These are phyloP conservation scores for Hydrophis major DNA, from an alignment of 2,797 vertebrate species.

Conservation along the genomic window DNA sequence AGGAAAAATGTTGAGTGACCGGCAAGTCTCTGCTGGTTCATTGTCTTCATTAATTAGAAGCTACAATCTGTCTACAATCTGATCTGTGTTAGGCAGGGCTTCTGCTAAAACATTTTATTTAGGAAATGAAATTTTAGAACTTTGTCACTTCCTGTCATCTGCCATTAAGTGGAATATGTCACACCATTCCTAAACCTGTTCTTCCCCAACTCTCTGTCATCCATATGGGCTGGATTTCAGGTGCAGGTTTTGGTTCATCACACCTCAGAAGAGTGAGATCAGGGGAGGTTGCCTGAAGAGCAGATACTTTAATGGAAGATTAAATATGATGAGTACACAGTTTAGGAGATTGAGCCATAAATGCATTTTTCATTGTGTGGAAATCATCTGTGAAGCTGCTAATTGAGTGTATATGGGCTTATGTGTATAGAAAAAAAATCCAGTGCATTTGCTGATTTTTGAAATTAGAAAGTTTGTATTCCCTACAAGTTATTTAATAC, in stretches of 20 bases:
- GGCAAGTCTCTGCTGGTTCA: neutral
- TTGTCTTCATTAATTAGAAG: neutral
- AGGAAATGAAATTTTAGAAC: neutral
- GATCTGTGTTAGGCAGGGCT: neutral
- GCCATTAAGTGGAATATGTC: neutral
- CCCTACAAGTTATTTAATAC: neutral
- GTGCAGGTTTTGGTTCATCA: neutral
- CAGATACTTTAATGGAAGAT: neutral
- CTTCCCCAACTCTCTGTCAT: neutral
- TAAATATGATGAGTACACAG: neutral
- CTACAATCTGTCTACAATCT: neutral
- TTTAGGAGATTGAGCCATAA: neutral
- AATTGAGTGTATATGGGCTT: no score
- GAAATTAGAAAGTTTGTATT: neutral
- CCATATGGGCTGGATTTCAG: neutral
- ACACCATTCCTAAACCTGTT: neutral
- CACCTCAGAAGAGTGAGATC: neutral
- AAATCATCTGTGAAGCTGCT: neutral
- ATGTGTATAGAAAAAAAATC: neutral
- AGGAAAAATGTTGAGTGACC: neutral
- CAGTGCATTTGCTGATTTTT: neutral
- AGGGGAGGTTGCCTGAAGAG: neutral
- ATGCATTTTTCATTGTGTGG: neutral
- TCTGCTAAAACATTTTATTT: neutral
- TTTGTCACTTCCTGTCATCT: neutral